These are phyloP conservation scores for Lytechinus variegatus DNA, from an alignment of 35 echinoderm and acorn worm genomes.

Conservation along the genomic window DNA sequence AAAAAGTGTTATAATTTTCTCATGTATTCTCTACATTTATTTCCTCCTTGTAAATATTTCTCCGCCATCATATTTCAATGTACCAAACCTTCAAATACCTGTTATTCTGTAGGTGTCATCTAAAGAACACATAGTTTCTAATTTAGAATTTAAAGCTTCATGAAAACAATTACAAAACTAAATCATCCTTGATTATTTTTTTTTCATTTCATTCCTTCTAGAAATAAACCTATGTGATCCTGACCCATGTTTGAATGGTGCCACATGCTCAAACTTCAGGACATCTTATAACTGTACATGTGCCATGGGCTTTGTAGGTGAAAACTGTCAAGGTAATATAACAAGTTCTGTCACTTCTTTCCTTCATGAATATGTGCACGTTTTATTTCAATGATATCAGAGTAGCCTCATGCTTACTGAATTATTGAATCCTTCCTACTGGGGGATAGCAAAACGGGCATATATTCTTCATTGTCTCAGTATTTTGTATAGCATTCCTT, in stretches of 20 bases:
- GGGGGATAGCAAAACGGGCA: too few species aligned
- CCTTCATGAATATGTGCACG: too few species aligned
- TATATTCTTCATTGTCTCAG: too few species aligned
- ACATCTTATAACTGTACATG: constrained; percentile 55
- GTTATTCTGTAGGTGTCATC: background rate
- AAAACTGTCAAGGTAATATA: constrained; percentile 24
- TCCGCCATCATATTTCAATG: too few species aligned
- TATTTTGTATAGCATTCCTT: background rate
- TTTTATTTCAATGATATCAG: too few species aligned
- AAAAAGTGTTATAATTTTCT: too few species aligned
- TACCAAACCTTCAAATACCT: too few species aligned
- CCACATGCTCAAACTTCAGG: constrained; percentile 60
- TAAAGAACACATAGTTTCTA: background rate
- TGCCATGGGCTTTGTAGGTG: constrained; percentile 30
- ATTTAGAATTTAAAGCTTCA: background rate
- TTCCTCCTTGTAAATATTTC: too few species aligned
- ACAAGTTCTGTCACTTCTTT: background rate
- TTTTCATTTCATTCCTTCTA: background rate
- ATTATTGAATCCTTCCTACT: too few species aligned
- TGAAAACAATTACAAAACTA: background rate
- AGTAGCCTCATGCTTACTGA: too few species aligned
- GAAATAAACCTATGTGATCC: constrained; percentile 55
- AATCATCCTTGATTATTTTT: background rate
- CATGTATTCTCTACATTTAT: too few species aligned
- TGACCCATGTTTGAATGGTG: constrained; percentile 52